Conservation (phyloP, 2,113 vertebrate species). For the Ciconia maguari region DNA sequence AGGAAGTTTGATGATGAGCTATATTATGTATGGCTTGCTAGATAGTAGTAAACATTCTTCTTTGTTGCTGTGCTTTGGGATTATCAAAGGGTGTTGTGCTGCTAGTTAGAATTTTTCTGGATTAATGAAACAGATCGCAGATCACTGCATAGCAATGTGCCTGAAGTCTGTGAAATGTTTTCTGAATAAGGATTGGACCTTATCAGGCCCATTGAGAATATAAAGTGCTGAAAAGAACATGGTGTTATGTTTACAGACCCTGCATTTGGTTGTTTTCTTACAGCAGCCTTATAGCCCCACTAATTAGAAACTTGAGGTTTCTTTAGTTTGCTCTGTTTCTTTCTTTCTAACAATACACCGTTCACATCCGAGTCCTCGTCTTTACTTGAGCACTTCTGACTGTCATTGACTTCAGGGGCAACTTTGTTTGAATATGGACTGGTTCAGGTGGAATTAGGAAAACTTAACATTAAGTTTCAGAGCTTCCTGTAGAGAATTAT, state of each 20-base stretch:
- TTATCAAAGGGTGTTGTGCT: not conserved
- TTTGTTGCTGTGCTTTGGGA: not conserved
- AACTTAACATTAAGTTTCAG: not conserved
- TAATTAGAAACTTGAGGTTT: slow-evolving; percentile 33
- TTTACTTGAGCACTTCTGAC: not conserved
- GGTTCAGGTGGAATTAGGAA: not conserved
- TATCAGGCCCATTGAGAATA: slow-evolving; percentile 28
- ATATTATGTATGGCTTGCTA: not conserved
- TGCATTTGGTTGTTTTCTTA: not conserved
- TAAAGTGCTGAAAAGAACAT: not conserved
- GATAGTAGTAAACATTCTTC: slow-evolving; percentile 9
- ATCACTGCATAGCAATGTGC: slow-evolving; percentile 29
- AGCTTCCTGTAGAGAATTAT: not conserved
- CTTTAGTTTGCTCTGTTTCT: not conserved
- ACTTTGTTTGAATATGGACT: not conserved
- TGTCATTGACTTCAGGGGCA: not conserved
- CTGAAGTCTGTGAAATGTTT: slow-evolving; percentile 30
- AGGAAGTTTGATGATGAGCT: not conserved
- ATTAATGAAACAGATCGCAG: slow-evolving; percentile 48
- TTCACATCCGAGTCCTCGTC: not conserved
- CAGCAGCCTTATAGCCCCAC: not conserved
- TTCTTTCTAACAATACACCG: not conserved
- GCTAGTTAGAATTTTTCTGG: slow-evolving; percentile 32
- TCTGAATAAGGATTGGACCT: slow-evolving; percentile 25
- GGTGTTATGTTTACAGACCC: slow-evolving; percentile 9